Evolutionary conservation across 1,140 invertebrate genomes (phyloP), one percentile per base, ranked within the genome.

Genomic region (Helicoverpa zea): DNA sequence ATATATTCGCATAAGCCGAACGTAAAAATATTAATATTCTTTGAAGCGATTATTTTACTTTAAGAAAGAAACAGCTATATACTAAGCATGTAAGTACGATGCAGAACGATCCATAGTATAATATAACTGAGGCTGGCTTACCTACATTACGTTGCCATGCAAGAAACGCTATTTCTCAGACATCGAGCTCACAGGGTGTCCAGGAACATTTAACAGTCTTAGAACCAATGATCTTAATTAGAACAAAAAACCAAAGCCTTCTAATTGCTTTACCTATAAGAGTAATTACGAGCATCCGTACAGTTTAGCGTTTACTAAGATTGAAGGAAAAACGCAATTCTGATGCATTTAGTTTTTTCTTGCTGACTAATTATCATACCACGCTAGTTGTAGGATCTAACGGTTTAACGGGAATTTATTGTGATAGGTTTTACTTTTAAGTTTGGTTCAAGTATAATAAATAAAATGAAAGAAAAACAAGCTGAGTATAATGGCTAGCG

Each of bases 231-330:
- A 76, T 76, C 73, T 43, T 76, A 76, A 76, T 76, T 76, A 76
- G 47, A 59, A 29, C 35, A 76, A 76, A 76, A 76, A 76, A 61
- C 35, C 0, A 47, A 76, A 49, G 12, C 61, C 35, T 23, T 76
- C n/a, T 76, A 76, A 76, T 76, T 61, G 58, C 35, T 51, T 63
- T 76, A 43, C 58, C 47, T 76, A 63, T 76, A 76, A 76, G 23
- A 76, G 58, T 23, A 76, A 76, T 76, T 76, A 76, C 56, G 11
- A 23, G 56, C 18, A 49, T 61, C 56, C 73, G 73, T 61, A 63
- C 7, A 4, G 30, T 29, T 16, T 30, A 10, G 16, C 49, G 23
- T 30, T 72, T 54, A 72, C 68, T 72, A 2, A 52, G 49, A 72
- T 73, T 56, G 56, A 51, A 63, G 56, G 58, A 76, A 76, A 76